Evolutionary conservation across 2,113 vertebrate genomes (phyloP), one percentile per base, ranked within the genome.

Genomic region (Oncorhynchus clarkii): DNA sequence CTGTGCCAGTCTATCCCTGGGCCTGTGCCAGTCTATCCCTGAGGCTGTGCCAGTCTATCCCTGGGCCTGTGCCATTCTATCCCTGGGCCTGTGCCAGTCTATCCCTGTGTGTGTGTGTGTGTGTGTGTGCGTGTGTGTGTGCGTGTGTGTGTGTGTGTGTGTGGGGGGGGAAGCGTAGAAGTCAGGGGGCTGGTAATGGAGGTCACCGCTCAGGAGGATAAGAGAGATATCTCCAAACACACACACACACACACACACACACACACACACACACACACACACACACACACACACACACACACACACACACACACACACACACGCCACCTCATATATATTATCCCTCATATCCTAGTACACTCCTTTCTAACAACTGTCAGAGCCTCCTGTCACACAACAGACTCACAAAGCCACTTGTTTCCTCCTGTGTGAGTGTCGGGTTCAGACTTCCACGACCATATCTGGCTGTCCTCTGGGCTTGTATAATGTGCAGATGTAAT

Each of bases 141-240:
- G 31, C 1, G 31, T 34, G 31, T 5, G 31, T 31, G 31, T 31
- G 31, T 5, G 1, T 5, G 48, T 49, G 48, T 13, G 48, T 49
- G 48, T 49, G 13, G 0, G 8, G 0, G 49, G 29, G 29, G 70
- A 77, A 74, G 78, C 80, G 70, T 77, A 48, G 65, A 80, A 90
- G 88, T 92, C 90, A 88, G 71, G 39, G 26, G 49, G 84, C 75
- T 39, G 81, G 85, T 91, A 91, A 93, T 91, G 84, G 90, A 87
- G 89, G 88, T 90, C 88, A 85, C 69, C 39, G 75, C 84, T 83
- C 74, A 80, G 89, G 85, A 86, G 88, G 81, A 89, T 82, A 85
- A 80, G 62, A 80, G 85, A 78, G 45, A 85, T 20, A 64, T 4
- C 9, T 27, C 51, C 34, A 24, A 24, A 73, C 72, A 26, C 16